Percentiles rank a stretch among this genome's conserved stretches.
Evolutionary conservation across 1,140 invertebrate genomes (phyloP).

Genomic region (Achatina immaculata): DNA sequence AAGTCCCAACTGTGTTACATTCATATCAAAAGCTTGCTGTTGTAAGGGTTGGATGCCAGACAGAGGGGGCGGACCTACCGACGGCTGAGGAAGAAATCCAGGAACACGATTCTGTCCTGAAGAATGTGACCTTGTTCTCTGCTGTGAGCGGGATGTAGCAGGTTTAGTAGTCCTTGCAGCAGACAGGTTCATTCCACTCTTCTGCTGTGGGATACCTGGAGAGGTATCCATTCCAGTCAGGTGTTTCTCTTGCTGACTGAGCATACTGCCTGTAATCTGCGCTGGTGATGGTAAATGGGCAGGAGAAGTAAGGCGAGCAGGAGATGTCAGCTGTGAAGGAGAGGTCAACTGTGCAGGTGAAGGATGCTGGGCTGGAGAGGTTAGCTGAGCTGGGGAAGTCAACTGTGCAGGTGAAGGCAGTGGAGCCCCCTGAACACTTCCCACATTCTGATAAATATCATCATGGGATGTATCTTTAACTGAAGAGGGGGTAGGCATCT

Average conservation of each 20-base stretch:
- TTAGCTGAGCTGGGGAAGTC: conserved; percentile 20
- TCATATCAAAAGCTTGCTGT: conserved; percentile 27
- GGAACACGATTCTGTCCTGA: conserved; percentile 25
- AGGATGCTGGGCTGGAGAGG: conserved; percentile 19
- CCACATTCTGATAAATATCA: conserved; percentile 27
- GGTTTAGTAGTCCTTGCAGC: conserved; percentile 4
- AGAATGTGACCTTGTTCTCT: conserved; percentile 22
- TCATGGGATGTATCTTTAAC: conserved; percentile 27
- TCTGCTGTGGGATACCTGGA: conserved; percentile 27
- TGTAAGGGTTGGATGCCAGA: conserved; percentile 20
- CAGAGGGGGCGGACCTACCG: conserved; percentile 13
- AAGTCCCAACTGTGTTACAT: conserved; percentile 20
- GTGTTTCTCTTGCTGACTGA: conserved; percentile 21
- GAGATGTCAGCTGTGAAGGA: conserved; percentile 29
- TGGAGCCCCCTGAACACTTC: background rate
- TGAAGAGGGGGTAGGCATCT: conserved; percentile 8
- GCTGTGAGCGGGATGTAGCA: conserved; percentile 11
- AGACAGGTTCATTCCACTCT: background rate
- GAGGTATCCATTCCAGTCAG: conserved; percentile 18
- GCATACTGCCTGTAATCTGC: conserved; percentile 10
- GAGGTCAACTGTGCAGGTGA: conserved; percentile 24
- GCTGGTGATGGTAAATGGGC: conserved; percentile 28
- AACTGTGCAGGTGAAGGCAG: conserved; percentile 27
- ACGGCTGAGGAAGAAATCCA: background rate
- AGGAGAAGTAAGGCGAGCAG: conserved; percentile 28